Conservation (phyloP, 1,140 invertebrate genomes). For the Leptoteleia sp. region DNA sequence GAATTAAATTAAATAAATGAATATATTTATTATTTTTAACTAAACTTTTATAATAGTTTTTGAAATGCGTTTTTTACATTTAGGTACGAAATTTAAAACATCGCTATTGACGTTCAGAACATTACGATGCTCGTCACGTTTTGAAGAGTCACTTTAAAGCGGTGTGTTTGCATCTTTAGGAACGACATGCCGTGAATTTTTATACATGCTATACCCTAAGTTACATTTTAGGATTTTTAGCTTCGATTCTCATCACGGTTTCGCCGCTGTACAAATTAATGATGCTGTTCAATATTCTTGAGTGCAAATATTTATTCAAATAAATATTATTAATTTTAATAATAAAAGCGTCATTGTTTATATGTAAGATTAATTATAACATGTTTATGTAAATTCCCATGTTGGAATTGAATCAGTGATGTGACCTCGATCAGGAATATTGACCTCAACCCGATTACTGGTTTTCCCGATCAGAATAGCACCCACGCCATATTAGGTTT, state of each 20-base stretch:
- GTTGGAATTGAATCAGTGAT: too few species aligned
- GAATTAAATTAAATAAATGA: too few species aligned
- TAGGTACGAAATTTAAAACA: conserved; percentile 40
- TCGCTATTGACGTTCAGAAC: conserved; percentile 36
- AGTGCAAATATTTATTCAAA: conserved; percentile 22
- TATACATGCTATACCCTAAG: conserved; percentile 52
- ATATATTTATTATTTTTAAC: conserved; percentile 21
- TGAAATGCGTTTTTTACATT: conserved; percentile 21
- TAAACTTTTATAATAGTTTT: conserved; percentile 6
- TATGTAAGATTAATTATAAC: too few species aligned
- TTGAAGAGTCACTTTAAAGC: conserved; percentile 63
- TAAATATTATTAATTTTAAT: conserved; percentile 3
- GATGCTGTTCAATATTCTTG: conserved; percentile 14
- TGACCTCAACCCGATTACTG: too few species aligned
- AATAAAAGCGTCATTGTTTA: too few species aligned
- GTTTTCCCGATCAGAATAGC: too few species aligned
- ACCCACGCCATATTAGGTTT: too few species aligned
- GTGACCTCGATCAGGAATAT: too few species aligned
- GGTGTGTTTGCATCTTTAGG: conserved; percentile 70
- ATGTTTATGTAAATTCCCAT: too few species aligned
- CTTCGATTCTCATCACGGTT: conserved; percentile 45
- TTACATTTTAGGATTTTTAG: conserved; percentile 40
- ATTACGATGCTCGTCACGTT: conserved; percentile 58
- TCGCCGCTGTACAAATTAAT: conserved; percentile 42
- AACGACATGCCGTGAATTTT: conserved; percentile 66